A percentile compares a stretch with the other conserved stretches of the same genome.
Conservation (phyloP, 1,140 invertebrate genomes). For the Musca vetustissima region DNA sequence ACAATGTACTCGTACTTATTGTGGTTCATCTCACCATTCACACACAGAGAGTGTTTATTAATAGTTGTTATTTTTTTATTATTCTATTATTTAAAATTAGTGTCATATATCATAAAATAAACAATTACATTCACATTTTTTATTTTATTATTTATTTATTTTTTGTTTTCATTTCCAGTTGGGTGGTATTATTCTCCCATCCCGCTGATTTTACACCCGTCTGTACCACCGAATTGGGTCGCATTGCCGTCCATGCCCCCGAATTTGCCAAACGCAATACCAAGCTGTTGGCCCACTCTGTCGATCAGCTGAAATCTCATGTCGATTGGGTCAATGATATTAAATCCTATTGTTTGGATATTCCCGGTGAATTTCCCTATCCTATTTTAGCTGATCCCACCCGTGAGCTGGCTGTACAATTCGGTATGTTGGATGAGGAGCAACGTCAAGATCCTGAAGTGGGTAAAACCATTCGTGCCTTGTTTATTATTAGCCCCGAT, state of each 20-base stretch:
- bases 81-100: too few species aligned
- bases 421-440: slow-evolving; percentile 86
- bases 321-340: slow-evolving; percentile 82
- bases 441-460: slow-evolving; percentile 72
- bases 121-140: too few species aligned
- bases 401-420: slow-evolving; percentile 71
- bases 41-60: too few species aligned
- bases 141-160: not conserved
- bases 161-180: slow-evolving; percentile 60
- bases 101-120: too few species aligned
- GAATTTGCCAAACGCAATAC: slow-evolving; percentile 79
- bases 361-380: slow-evolving; percentile 74
- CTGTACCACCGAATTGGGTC: slow-evolving; percentile 88
- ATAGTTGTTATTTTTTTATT: too few species aligned
- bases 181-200: slow-evolving; percentile 89
- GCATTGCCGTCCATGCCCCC: slow-evolving; percentile 71
- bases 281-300: slow-evolving; percentile 86
- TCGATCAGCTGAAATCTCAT: slow-evolving; percentile 77
- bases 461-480: slow-evolving; percentile 77
- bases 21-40: too few species aligned
- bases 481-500: slow-evolving; percentile 87
- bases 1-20: too few species aligned
- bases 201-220: slow-evolving; percentile 93
- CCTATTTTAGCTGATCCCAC: slow-evolving; percentile 86
- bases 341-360: slow-evolving; percentile 70